A percentile compares a stretch with the other conserved stretches of the same genome.
Conservation (phyloP, 2,113 vertebrate genomes). For the Cichladusa arquata region DNA sequence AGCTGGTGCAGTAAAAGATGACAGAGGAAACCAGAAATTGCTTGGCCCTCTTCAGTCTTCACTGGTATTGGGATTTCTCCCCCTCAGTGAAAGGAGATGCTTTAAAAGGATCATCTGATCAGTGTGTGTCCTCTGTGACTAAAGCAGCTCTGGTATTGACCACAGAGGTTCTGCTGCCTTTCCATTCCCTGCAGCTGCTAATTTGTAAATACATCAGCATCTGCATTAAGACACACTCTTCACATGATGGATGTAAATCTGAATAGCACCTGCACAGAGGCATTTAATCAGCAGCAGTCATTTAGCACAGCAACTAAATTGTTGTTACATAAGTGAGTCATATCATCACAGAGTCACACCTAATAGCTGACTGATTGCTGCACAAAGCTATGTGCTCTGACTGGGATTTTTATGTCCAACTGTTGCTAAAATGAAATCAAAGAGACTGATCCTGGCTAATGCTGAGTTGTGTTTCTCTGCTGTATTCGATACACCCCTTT, state of each 20-base stretch:
- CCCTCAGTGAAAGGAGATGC: background rate
- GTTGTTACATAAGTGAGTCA: slow-evolving; percentile 5
- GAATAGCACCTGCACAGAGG: slow-evolving; percentile 51
- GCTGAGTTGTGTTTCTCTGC: background rate
- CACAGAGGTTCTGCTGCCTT: background rate
- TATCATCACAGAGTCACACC: slow-evolving; percentile 14
- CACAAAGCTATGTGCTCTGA: background rate
- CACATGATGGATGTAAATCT: slow-evolving; percentile 15
- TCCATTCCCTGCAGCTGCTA: background rate
- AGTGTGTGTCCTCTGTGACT: background rate
- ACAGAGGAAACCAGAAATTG: background rate
- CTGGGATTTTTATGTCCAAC: background rate
- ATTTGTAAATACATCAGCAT: background rate
- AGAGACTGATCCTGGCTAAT: background rate
- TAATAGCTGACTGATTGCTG: slow-evolving; percentile 11
- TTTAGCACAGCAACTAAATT: slow-evolving; percentile 48
- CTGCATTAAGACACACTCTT: background rate
- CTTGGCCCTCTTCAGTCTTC: background rate
- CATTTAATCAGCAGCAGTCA: slow-evolving; percentile 54
- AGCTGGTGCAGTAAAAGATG: background rate
- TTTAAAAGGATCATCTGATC: background rate
- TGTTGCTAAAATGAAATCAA: slow-evolving; percentile 2
- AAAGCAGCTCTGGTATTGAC: background rate
- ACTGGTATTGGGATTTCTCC: background rate
- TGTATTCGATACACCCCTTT: background rate